Evolutionary conservation across 2,888 invertebrate genomes (phyloP).

Genomic region (Melanchra persicariae): DNA sequence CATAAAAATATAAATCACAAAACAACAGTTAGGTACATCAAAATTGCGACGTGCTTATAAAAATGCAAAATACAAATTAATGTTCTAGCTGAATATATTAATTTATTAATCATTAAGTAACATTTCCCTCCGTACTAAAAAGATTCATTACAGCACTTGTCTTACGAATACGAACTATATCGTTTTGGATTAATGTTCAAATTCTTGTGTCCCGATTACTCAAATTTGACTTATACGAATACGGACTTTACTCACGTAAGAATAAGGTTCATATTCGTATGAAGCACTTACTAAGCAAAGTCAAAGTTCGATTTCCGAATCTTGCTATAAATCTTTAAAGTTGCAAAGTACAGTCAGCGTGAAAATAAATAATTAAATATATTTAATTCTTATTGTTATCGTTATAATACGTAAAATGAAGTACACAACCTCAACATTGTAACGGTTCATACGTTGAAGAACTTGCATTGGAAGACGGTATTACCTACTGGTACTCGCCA

Average conservation of each 20-base stretch:
- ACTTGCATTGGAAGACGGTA: not conserved
- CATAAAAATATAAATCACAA: constrained; percentile 59
- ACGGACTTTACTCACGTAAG: not conserved
- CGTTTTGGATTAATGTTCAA: not conserved
- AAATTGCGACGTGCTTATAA: constrained; percentile 67
- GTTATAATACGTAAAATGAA: constrained; percentile 18
- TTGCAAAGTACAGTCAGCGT: constrained; percentile 35
- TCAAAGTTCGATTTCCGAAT: not conserved
- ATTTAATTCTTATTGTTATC: constrained; percentile 5
- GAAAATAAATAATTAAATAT: constrained; percentile 19
- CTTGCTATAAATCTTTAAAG: not conserved
- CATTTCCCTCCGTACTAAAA: not conserved
- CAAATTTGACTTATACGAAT: not conserved
- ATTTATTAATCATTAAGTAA: constrained; percentile 34
- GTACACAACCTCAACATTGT: constrained; percentile 24
- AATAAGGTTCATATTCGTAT: not conserved
- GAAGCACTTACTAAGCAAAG: not conserved
- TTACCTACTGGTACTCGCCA: not conserved
- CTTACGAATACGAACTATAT: not conserved
- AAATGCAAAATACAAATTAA: constrained; percentile 69
- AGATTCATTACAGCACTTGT: constrained; percentile 6
- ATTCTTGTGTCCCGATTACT: not conserved
- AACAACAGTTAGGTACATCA: constrained; percentile 62
- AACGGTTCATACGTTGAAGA: constrained; percentile 6
- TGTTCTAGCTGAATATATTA: constrained; percentile 52